Evolutionary conservation across 2,888 invertebrate genomes (phyloP).

Genomic region (Rutpela maculata): DNA sequence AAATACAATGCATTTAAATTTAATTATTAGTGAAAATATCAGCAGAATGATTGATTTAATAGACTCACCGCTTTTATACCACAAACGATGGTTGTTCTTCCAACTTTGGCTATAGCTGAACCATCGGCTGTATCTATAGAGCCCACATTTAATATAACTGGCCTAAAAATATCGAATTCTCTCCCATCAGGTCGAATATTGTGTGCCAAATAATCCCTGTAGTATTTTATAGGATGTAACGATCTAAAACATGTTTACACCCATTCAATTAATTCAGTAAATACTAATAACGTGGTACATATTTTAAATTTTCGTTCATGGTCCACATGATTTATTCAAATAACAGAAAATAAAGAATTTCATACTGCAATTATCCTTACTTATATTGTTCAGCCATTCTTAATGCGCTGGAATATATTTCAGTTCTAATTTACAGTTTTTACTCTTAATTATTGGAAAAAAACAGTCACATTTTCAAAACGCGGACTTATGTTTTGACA

Average conservation of each 20-base stretch:
- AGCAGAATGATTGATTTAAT: too few relatives aligned
- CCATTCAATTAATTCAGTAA: not conserved
- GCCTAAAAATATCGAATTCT: constrained; percentile 82
- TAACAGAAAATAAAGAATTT: too few relatives aligned
- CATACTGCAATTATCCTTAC: constrained; percentile 58
- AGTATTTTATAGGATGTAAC: constrained; percentile 86
- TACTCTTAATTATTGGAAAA: not conserved
- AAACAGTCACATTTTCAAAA: not conserved
- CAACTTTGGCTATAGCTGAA: constrained; percentile 86
- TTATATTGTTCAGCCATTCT: constrained; percentile 69
- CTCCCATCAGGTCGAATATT: constrained; percentile 87
- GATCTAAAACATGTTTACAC: constrained; percentile 75
- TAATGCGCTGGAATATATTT: not conserved
- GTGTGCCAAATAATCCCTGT: constrained; percentile 83
- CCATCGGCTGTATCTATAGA: constrained; percentile 83
- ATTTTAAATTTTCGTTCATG: too few relatives aligned
- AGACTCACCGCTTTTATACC: constrained; percentile 87
- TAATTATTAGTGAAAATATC: too few relatives aligned
- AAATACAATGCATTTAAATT: not conserved
- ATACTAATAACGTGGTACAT: too few relatives aligned
- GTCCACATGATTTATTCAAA: too few relatives aligned
- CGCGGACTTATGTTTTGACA: not conserved
- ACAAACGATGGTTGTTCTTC: constrained; percentile 89
- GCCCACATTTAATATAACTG: constrained; percentile 79
- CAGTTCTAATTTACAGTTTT: too few relatives aligned